Percentiles rank a stretch among this genome's conserved stretches.
Evolutionary conservation across 2,888 invertebrate genomes (phyloP).

Genomic region (Celastrina argiolus): DNA sequence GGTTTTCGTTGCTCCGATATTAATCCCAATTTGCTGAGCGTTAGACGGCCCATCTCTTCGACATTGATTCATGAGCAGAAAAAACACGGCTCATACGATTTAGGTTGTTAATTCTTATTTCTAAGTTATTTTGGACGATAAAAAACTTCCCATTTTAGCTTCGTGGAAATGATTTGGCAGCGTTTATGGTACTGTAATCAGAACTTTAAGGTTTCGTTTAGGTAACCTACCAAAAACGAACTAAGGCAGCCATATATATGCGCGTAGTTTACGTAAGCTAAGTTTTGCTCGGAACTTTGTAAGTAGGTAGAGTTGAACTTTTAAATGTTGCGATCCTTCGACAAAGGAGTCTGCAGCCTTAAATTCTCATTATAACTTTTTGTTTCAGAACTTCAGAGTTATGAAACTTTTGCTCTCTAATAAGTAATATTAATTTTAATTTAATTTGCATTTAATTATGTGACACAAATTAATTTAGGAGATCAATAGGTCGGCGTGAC

Average conservation of each 20-base stretch:
- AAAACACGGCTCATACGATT: conserved; percentile 12
- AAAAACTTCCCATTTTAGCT: no score
- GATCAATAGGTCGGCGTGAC: no score
- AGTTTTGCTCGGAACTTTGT: not conserved
- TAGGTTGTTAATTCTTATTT: not conserved
- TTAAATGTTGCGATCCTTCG: conserved; percentile 12
- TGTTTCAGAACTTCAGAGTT: conserved; percentile 7
- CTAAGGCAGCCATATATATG: not conserved
- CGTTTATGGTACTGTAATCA: not conserved
- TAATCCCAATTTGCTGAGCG: conserved; percentile 62
- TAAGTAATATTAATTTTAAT: not conserved
- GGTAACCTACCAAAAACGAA: not conserved
- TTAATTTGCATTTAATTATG: not conserved
- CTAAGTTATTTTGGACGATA: not conserved
- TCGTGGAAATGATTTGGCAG: not conserved
- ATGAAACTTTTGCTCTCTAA: not conserved
- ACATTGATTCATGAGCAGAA: conserved; percentile 57
- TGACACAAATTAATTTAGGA: not conserved
- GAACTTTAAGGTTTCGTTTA: not conserved
- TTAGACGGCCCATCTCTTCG: conserved; percentile 35
- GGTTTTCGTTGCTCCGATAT: conserved; percentile 54
- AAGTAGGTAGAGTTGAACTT: not conserved
- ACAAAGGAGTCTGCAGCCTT: conserved; percentile 11
- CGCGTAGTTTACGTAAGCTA: not conserved
- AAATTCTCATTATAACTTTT: conserved; percentile 16